Percentiles rank a stretch among this genome's conserved stretches.
phyloP scores from a whole-genome alignment of 2,797 vertebrate genomes.

The Dendrocincla tyrannina region DNA sequence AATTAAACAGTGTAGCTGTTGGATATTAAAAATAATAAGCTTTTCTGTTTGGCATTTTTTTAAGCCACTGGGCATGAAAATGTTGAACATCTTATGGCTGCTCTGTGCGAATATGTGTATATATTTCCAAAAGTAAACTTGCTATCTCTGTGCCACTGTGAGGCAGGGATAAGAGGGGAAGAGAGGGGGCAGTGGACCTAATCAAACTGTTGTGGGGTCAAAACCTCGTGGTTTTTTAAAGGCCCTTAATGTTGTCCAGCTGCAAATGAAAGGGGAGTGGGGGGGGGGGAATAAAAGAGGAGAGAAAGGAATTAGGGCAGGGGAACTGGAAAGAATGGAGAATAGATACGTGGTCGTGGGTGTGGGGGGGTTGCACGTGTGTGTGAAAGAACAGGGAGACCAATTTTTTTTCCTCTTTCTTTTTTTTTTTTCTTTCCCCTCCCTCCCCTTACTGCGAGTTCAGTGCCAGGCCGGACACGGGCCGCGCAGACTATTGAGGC shows the following conservation, averaged over 20 bases:
- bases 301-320: slow-evolving; percentile 29
- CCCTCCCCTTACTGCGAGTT: slow-evolving; percentile 24
- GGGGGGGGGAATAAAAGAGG: background rate
- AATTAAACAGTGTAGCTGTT: background rate
- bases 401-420: background rate
- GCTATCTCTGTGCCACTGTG: slow-evolving; percentile 53
- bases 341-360: background rate
- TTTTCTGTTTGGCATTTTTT: background rate
- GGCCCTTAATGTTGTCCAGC: slow-evolving; percentile 89
- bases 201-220: slow-evolving; percentile 72
- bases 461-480: slow-evolving; percentile 74
- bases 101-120: background rate
- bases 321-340: slow-evolving; percentile 65
- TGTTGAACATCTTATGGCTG: background rate
- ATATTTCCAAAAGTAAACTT: slow-evolving; percentile 69
- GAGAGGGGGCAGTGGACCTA: slow-evolving; percentile 57
- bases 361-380: slow-evolving; percentile 23
- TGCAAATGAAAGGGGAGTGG: slow-evolving; percentile 71
- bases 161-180: background rate
- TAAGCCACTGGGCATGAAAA: background rate
- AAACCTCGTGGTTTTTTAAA: slow-evolving; percentile 73
- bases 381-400: slow-evolving; percentile 61
- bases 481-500: slow-evolving; percentile 65
- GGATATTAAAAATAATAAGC: slow-evolving; percentile 26
- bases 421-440: accelerated